These are phyloP conservation scores for Sminthurides aquaticus DNA, from an alignment of 2,888 invertebrate species.

Conservation along the genomic window DNA sequence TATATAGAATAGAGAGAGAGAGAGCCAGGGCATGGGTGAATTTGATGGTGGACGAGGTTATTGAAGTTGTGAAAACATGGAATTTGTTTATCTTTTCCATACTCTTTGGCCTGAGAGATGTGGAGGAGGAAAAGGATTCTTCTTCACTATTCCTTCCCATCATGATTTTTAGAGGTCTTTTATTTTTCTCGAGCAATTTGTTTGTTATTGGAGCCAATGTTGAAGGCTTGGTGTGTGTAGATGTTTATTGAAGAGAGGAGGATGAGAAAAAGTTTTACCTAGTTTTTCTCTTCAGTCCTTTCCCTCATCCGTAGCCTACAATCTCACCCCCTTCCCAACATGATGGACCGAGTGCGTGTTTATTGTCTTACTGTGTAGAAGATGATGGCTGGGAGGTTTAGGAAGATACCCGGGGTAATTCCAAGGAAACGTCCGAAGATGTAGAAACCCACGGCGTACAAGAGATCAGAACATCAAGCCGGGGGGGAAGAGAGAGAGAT, in stretches of 20 bases:
- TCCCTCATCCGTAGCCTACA: too few species aligned
- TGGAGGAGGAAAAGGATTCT: neutral
- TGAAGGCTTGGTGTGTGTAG: neutral
- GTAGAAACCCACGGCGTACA: too few species aligned
- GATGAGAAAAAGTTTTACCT: conserved; percentile 3
- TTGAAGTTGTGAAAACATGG: conserved; percentile 8
- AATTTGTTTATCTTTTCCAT: conserved; percentile 8
- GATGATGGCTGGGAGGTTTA: neutral
- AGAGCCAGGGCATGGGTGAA: neutral
- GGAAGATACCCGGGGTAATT: too few species aligned
- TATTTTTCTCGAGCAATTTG: conserved; percentile 25
- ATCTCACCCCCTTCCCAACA: too few species aligned
- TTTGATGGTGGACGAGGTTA: conserved; percentile 10
- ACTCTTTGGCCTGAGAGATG: neutral
- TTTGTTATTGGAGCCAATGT: conserved; percentile 21
- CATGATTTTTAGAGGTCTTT: conserved; percentile 5
- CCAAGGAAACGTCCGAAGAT: too few species aligned
- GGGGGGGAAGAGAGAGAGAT: too few species aligned
- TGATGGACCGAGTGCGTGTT: conserved; percentile 4
- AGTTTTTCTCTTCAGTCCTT: neutral
- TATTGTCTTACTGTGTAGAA: neutral
- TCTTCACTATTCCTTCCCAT: too few species aligned
- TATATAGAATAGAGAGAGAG: too few species aligned
- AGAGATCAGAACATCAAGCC: too few species aligned
- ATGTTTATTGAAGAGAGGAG: neutral